A percentile compares a stretch with the other conserved stretches of the same genome.
phyloP scores from a whole-genome alignment of 2,113 vertebrate species.

The Limanda limanda region DNA sequence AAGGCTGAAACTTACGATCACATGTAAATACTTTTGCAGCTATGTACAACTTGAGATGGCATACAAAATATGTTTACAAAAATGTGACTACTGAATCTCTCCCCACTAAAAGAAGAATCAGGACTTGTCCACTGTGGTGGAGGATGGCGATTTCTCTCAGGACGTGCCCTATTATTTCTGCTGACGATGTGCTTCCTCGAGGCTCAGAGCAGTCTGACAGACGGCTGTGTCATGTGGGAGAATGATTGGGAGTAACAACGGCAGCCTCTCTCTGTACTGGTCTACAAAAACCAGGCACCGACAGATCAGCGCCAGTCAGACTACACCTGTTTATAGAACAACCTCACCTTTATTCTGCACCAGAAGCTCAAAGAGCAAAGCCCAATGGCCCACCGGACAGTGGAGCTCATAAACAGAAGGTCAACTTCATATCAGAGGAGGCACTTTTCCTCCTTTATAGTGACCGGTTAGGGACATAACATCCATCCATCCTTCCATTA shows the following conservation, averaged over 20 bases:
- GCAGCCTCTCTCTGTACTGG: slow-evolving; percentile 29
- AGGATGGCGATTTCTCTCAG: slow-evolving; percentile 24
- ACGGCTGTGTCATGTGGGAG: slow-evolving; percentile 27
- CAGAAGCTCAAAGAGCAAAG: slow-evolving; percentile 24
- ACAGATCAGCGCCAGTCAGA: slow-evolving; percentile 17
- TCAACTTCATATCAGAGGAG: slow-evolving; percentile 32
- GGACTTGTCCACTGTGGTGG: slow-evolving; percentile 9
- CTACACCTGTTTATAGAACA: slow-evolving; percentile 15
- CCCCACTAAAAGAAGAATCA: slow-evolving; percentile 3
- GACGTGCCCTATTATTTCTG: slow-evolving; percentile 50
- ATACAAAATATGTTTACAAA: background rate
- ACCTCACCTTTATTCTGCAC: background rate
- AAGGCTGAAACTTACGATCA: background rate
- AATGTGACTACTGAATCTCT: background rate
- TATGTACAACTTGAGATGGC: background rate
- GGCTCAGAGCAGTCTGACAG: slow-evolving; percentile 23
- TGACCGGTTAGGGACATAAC: slow-evolving; percentile 16
- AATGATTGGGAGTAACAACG: slow-evolving; percentile 38
- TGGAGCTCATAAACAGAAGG: slow-evolving; percentile 17
- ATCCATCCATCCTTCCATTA: slow-evolving; percentile 2
- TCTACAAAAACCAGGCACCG: slow-evolving; percentile 21
- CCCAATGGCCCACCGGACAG: slow-evolving; percentile 15
- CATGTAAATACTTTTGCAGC: background rate
- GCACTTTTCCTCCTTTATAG: background rate
- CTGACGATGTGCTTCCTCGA: slow-evolving; percentile 34